These are phyloP conservation scores for Bugulina stolonifera DNA, from an alignment of 2,888 invertebrate species.

Conservation along the genomic window DNA sequence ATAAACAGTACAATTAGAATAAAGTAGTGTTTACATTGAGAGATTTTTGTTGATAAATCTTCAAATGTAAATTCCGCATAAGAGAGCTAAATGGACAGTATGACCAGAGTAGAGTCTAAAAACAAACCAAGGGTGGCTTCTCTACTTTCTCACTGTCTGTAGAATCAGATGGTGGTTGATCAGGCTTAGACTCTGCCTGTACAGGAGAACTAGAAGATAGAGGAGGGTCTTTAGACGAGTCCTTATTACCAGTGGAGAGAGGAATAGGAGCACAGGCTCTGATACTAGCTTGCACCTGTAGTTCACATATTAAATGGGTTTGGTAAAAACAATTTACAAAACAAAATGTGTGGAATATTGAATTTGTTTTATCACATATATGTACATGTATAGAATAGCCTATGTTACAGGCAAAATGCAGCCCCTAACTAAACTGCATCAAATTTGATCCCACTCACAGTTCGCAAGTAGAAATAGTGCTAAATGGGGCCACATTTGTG, in stretches of 20 bases:
- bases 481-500: neutral
- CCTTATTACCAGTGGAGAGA: conserved; percentile 30
- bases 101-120: too few relatives aligned
- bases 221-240: neutral
- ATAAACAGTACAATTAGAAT: too few relatives aligned
- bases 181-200: conserved; percentile 25
- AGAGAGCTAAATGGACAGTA: too few relatives aligned
- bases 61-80: too few relatives aligned
- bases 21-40: too few relatives aligned
- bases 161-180: conserved; percentile 30
- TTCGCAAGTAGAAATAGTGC: neutral
- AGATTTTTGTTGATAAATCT: conserved; percentile 27
- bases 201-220: conserved; percentile 10
- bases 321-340: too few relatives aligned
- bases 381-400: too few relatives aligned
- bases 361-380: too few relatives aligned
- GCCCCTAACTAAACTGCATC: too few relatives aligned
- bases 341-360: too few relatives aligned
- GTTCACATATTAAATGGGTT: neutral
- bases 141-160: conserved; percentile 20
- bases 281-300: conserved; percentile 44
- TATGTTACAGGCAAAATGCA: too few relatives aligned
- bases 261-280: conserved; percentile 44
- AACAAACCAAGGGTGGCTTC: neutral
- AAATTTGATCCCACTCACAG: neutral